Percentiles rank a stretch among this genome's conserved stretches.
Evolutionary conservation across 2,113 vertebrate genomes (phyloP).

Genomic region (Pandion haliaetus): DNA sequence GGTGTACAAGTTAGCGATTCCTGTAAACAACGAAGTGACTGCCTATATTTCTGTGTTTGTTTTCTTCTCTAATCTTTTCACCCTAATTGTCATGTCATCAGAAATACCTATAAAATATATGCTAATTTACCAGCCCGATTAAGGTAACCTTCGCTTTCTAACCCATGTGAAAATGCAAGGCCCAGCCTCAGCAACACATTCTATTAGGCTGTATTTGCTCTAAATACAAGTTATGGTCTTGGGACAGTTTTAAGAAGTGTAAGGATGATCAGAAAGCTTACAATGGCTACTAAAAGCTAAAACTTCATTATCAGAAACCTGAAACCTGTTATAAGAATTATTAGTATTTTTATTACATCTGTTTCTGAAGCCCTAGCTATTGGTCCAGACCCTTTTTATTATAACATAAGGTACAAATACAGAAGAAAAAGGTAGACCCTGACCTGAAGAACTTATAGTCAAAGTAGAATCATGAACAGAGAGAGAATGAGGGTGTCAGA

Average conservation of each 20-base stretch:
- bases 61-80: background rate
- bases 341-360: background rate
- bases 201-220: background rate
- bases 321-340: background rate
- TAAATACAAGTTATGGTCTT: background rate
- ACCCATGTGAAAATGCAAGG: background rate
- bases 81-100: background rate
- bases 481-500: conserved; percentile 42
- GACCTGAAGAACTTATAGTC: conserved; percentile 51
- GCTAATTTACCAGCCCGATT: background rate
- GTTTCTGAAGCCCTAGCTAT: background rate
- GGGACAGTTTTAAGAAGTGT: background rate
- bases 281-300: background rate
- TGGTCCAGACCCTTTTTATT: conserved; percentile 22
- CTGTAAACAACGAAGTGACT: background rate
- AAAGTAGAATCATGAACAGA: conserved; percentile 44
- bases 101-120: background rate
- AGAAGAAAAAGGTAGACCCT: conserved; percentile 41
- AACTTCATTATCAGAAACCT: background rate
- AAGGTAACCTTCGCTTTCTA: background rate
- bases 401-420: conserved; percentile 2
- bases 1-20: background rate
- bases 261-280: background rate
- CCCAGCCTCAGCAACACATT: background rate
- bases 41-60: background rate